Conservation (phyloP, 2,113 vertebrate species). For the Oenanthe melanoleuca region DNA sequence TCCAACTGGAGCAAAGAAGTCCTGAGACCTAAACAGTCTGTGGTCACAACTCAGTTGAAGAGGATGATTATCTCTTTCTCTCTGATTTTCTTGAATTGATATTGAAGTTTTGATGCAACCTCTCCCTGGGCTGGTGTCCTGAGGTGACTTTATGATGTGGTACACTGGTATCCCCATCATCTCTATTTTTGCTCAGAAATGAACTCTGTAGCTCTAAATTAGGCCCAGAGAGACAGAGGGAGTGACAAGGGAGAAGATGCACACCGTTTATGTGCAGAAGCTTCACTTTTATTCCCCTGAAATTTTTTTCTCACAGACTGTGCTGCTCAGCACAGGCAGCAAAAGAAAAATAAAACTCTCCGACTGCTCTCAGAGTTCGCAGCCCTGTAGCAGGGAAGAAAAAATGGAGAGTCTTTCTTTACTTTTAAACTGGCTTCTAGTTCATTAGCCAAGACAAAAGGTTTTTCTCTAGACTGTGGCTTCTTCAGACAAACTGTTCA, state of each 20-base stretch:
- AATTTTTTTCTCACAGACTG: not conserved
- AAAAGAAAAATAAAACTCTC: not conserved
- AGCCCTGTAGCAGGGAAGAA: not conserved
- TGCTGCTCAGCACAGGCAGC: not conserved
- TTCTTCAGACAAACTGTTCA: not conserved
- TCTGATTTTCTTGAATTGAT: not conserved
- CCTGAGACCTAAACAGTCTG: not conserved
- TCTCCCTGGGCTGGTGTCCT: not conserved
- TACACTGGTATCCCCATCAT: not conserved
- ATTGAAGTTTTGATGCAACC: not conserved
- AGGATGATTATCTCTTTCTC: not conserved
- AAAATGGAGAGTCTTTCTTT: not conserved
- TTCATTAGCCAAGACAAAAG: not conserved
- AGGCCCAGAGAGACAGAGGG: not conserved
- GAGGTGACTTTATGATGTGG: not conserved
- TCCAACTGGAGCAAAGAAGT: not conserved
- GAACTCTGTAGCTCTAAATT: not conserved
- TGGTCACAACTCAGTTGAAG: not conserved
- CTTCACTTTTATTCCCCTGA: not conserved
- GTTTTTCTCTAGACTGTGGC: not conserved
- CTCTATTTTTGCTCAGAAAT: not conserved
- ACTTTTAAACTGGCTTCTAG: not conserved
- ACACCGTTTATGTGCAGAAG: not conserved
- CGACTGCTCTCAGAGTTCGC: accelerated
- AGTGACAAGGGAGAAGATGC: not conserved